These are phyloP conservation scores for Harpagoxenus sublaevis DNA, from an alignment of 2,888 invertebrate species.

Conservation along the genomic window DNA sequence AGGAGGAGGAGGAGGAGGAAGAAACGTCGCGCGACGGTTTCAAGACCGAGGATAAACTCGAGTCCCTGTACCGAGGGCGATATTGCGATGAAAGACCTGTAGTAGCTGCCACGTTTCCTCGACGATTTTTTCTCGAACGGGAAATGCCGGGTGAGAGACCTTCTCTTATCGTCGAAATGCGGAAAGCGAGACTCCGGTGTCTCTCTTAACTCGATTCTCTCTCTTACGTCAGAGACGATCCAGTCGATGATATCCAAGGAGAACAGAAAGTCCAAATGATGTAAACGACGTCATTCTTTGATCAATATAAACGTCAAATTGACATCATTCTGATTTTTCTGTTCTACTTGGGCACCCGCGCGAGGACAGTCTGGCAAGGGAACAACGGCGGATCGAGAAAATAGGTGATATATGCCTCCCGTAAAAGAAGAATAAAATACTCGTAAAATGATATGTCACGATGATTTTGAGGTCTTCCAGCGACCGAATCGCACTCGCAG, in stretches of 20 bases:
- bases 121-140: not conserved
- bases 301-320: too few relatives aligned
- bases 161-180: not conserved
- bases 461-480: not conserved
- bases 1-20: not conserved
- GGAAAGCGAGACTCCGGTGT: not conserved
- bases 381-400: not conserved
- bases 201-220: not conserved
- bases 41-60: not conserved
- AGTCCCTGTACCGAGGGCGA: not conserved
- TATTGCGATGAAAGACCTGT: conserved; percentile 28
- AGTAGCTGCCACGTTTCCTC: conserved; percentile 13
- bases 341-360: too few relatives aligned
- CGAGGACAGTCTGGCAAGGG: not conserved
- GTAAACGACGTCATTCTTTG: too few relatives aligned
- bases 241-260: too few relatives aligned
- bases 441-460: conserved; percentile 46
- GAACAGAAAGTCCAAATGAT: too few relatives aligned
- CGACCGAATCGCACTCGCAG: not conserved
- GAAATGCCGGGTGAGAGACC: not conserved
- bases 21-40: not conserved
- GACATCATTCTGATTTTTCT: too few relatives aligned
- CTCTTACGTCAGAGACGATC: not conserved
- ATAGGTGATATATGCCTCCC: conserved; percentile 33
- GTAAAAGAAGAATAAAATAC: conserved; percentile 8